phyloP scores from a whole-genome alignment of 2,888 invertebrate species.

The Digitonthophagus gazella region DNA sequence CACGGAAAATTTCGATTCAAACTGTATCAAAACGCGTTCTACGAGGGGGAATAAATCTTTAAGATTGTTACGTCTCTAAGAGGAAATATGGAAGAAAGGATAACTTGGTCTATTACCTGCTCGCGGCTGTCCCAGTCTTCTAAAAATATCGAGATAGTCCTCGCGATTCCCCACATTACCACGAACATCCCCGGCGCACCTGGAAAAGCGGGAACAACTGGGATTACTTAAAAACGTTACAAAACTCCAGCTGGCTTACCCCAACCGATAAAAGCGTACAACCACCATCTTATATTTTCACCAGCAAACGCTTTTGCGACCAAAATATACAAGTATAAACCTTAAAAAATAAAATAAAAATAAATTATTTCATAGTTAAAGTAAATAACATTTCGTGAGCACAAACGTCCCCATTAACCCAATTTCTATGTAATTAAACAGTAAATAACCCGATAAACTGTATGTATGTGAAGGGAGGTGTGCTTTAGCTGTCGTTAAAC shows the following conservation, averaged over 20 bases:
- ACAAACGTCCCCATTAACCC: neutral
- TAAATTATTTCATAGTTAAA: neutral
- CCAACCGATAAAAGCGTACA: slow-evolving; percentile 81
- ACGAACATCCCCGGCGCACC: slow-evolving; percentile 57
- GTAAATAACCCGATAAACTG: neutral
- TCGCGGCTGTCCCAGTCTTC: slow-evolving; percentile 29
- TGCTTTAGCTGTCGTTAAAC: neutral
- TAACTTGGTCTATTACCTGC: neutral
- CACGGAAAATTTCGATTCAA: too few species aligned
- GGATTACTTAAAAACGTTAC: neutral
- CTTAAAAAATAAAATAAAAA: slow-evolving; percentile 52
- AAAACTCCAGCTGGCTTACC: slow-evolving; percentile 58
- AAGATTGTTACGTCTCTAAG: too few species aligned
- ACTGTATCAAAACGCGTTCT: too few species aligned
- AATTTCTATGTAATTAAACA: neutral
- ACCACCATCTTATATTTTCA: slow-evolving; percentile 75
- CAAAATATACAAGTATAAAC: slow-evolving; percentile 78
- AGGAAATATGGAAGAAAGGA: too few species aligned
- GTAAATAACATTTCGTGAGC: neutral
- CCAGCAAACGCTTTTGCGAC: slow-evolving; percentile 83
- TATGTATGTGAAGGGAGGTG: neutral
- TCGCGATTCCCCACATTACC: slow-evolving; percentile 56
- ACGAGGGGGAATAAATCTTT: neutral
- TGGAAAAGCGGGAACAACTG: slow-evolving; percentile 39
- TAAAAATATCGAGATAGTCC: slow-evolving; percentile 40